Percentiles rank a stretch among this genome's conserved stretches.
These are phyloP conservation scores for Psittacus erithacus DNA, from an alignment of 2,113 vertebrate species.

Conservation along the genomic window DNA sequence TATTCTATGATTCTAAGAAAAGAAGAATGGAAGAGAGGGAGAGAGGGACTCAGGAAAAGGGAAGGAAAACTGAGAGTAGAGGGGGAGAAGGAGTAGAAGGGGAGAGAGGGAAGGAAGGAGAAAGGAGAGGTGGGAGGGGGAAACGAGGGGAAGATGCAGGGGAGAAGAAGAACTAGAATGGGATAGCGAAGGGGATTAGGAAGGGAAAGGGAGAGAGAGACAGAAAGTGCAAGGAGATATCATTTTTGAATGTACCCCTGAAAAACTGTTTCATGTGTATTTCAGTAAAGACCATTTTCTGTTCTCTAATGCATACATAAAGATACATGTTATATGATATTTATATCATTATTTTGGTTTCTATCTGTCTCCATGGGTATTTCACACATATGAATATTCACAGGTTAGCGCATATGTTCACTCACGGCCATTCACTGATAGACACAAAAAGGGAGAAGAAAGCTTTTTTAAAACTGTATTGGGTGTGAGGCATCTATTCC, in stretches of 20 bases:
- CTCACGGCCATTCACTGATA: not conserved
- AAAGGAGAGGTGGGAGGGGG: no score
- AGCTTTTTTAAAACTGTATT: constrained; percentile 27
- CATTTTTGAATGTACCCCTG: not conserved
- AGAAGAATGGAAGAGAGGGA: not conserved
- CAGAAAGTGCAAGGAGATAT: not conserved
- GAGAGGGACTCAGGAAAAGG: rapidly evolving
- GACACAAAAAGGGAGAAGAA: not conserved
- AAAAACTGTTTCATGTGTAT: not conserved
- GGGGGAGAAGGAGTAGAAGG: not conserved
- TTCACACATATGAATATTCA: not conserved
- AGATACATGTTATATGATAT: not conserved
- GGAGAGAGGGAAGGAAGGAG: not conserved
- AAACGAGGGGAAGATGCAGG: not conserved
- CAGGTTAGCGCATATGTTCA: not conserved
- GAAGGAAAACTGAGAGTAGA: not conserved
- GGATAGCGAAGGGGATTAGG: not conserved
- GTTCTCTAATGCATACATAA: not conserved
- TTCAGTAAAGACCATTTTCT: constrained; percentile 22
- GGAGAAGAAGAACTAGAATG: not conserved
- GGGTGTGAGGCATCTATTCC: not conserved
- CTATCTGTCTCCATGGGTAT: not conserved
- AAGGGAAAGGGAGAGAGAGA: not conserved
- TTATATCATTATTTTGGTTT: not conserved
- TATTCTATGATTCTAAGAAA: not conserved